phyloP scores from a whole-genome alignment of 30 jellyfish, hydroid and myxozoan species.

The Pelagia noctiluca region DNA sequence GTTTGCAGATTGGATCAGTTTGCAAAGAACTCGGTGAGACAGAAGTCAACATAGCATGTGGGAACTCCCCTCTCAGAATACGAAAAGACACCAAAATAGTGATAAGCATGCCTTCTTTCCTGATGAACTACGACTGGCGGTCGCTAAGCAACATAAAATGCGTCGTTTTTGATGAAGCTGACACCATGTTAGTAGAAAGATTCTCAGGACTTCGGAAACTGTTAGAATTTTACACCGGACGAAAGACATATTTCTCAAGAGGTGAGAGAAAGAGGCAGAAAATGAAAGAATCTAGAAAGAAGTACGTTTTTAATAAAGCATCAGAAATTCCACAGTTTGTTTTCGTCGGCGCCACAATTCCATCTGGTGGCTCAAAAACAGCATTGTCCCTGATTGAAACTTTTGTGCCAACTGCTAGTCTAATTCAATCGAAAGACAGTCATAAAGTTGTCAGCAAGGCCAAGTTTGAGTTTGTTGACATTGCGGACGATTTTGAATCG shows the following conservation, averaged over 20 bases:
- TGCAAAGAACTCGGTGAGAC: constrained; percentile 50
- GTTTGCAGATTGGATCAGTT: constrained; percentile 65
- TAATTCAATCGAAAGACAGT: constrained; percentile 58
- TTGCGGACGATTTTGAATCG: constrained; percentile 49
- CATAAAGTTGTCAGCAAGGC: constrained; percentile 55
- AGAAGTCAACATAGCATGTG: constrained; percentile 57
- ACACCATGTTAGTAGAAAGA: constrained; percentile 52
- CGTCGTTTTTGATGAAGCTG: constrained; percentile 92
- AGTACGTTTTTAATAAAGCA: background rate
- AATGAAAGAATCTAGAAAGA: constrained; percentile 33
- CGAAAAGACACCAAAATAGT: constrained; percentile 53
- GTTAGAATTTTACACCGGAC: constrained; percentile 55
- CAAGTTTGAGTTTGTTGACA: constrained; percentile 45
- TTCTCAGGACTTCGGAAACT: constrained; percentile 49
- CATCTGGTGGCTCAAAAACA: constrained; percentile 69
- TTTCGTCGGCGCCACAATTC: constrained; percentile 95
- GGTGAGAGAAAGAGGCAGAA: constrained; percentile 40
- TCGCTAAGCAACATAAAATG: constrained; percentile 52
- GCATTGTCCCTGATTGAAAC: constrained; percentile 62
- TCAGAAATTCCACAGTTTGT: constrained; percentile 72
- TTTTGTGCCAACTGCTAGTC: constrained; percentile 69
- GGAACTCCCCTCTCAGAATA: constrained; percentile 47
- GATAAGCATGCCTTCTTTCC: constrained; percentile 58
- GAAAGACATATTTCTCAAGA: constrained; percentile 46
- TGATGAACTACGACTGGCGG: constrained; percentile 71